phyloP scores from a whole-genome alignment of 1,140 invertebrate species.

The Zaprionus camerounensis region DNA sequence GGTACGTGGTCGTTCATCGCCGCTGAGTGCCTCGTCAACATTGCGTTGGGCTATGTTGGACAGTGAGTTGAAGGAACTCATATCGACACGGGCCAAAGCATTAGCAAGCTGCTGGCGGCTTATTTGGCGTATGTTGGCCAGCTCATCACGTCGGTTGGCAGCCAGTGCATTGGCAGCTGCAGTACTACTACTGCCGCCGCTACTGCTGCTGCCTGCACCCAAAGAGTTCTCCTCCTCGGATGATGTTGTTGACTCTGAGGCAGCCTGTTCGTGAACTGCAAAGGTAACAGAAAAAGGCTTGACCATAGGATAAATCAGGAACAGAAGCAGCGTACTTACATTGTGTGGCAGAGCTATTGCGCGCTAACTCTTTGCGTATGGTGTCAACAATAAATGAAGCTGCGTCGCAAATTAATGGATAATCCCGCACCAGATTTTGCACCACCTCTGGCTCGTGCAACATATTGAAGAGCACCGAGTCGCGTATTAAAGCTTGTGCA shows the following conservation, averaged over 20 bases:
- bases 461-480: constrained; percentile 79
- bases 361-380: constrained; percentile 74
- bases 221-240: constrained; percentile 81
- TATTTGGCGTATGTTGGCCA: constrained; percentile 78
- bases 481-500: constrained; percentile 77
- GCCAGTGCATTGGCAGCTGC: constrained; percentile 48
- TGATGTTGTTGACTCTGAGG: constrained; percentile 77
- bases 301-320: not conserved
- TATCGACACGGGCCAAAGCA: constrained; percentile 67
- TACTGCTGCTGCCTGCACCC: constrained; percentile 76
- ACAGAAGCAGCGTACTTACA: constrained; percentile 39
- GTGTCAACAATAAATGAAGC: constrained; percentile 81
- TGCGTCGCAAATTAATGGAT: constrained; percentile 79
- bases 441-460: constrained; percentile 74
- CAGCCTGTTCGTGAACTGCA: constrained; percentile 76
- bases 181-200: constrained; percentile 62
- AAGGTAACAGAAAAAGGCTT: not conserved
- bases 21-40: constrained; percentile 59
- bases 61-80: constrained; percentile 76
- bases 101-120: constrained; percentile 79
- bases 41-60: constrained; percentile 80
- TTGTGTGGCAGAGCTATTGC: constrained; percentile 68
- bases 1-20: constrained; percentile 44
- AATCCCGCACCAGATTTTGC: constrained; percentile 71
- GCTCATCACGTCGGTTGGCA: constrained; percentile 58